These are phyloP conservation scores for Hedya salicella DNA, from an alignment of 2,888 invertebrate species.

Conservation along the genomic window DNA sequence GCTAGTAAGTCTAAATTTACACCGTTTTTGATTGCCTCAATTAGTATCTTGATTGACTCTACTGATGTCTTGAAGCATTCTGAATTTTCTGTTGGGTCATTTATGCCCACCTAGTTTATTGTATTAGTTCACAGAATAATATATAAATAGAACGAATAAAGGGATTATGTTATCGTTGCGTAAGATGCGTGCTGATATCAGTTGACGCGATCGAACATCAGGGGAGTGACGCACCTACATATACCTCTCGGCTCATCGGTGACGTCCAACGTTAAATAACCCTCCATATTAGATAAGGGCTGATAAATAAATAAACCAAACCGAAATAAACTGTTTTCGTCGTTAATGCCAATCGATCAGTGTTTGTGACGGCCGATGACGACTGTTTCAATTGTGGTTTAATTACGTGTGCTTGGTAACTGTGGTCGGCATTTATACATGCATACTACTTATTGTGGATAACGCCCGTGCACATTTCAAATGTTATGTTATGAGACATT, in stretches of 20 bases:
- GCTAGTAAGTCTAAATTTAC: too few relatives aligned
- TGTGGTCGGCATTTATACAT: conserved; percentile 6
- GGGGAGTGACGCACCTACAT: conserved; percentile 68
- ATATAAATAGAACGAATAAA: neutral
- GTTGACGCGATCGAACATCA: neutral
- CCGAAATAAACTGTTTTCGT: conserved; percentile 63
- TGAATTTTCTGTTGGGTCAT: too few relatives aligned
- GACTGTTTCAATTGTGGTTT: conserved; percentile 17
- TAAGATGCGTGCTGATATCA: conserved; percentile 35
- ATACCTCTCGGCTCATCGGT: conserved; percentile 54
- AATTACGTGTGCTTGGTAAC: conserved; percentile 15
- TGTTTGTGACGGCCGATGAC: conserved; percentile 49
- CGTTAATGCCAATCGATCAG: conserved; percentile 55
- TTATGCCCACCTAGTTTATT: too few relatives aligned
- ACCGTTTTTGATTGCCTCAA: too few relatives aligned
- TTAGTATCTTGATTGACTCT: too few relatives aligned
- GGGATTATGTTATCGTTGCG: conserved; percentile 34
- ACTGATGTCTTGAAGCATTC: too few relatives aligned
- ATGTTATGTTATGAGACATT: too few relatives aligned
- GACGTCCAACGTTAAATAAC: conserved; percentile 71
- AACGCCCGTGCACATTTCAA: too few relatives aligned
- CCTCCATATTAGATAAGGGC: conserved; percentile 63
- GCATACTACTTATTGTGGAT: neutral
- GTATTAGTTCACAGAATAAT: neutral
- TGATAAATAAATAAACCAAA: conserved; percentile 62